These are phyloP conservation scores for Orbicella faveolata DNA, from an alignment of 64 coral and sea anemone species.

Conservation along the genomic window DNA sequence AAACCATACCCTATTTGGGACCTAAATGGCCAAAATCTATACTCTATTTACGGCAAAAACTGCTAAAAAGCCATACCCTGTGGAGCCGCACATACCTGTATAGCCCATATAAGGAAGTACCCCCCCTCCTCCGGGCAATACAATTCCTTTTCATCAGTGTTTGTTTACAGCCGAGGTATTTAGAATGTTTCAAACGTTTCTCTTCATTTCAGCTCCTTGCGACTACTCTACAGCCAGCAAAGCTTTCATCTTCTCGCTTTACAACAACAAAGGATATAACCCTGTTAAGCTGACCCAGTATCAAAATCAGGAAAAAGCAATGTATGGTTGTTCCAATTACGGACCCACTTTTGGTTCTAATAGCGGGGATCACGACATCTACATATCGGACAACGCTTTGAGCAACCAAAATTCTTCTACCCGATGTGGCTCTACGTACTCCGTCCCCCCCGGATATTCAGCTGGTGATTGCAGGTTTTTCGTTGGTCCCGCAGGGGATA, in stretches of 20 bases:
- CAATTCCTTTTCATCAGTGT: too few species aligned
- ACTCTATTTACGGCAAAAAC: too few species aligned
- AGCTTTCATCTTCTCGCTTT: constrained; percentile 7
- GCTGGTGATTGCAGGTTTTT: not conserved
- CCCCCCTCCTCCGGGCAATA: too few species aligned
- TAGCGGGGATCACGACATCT: not conserved
- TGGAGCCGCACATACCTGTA: too few species aligned
- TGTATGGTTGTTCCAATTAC: not conserved
- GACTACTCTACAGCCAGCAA: not conserved
- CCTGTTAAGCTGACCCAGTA: constrained; percentile 2
- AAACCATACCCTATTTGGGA: too few species aligned
- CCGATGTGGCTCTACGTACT: not conserved
- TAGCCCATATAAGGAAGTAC: too few species aligned
- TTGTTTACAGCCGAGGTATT: too few species aligned
- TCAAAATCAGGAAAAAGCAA: not conserved
- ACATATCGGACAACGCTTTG: not conserved
- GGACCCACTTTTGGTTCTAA: constrained; percentile 34
- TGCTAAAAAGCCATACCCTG: too few species aligned
- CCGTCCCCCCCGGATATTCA: not conserved
- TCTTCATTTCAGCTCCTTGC: not conserved
- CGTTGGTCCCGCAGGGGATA: not conserved
- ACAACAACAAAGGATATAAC: not conserved
- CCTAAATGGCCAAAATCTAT: too few species aligned
- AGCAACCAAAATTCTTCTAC: not conserved
- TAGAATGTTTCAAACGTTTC: not conserved